Base-by-base conservation (phyloP, 2,113 vertebrate species). In the Scolopax mira region DNA sequence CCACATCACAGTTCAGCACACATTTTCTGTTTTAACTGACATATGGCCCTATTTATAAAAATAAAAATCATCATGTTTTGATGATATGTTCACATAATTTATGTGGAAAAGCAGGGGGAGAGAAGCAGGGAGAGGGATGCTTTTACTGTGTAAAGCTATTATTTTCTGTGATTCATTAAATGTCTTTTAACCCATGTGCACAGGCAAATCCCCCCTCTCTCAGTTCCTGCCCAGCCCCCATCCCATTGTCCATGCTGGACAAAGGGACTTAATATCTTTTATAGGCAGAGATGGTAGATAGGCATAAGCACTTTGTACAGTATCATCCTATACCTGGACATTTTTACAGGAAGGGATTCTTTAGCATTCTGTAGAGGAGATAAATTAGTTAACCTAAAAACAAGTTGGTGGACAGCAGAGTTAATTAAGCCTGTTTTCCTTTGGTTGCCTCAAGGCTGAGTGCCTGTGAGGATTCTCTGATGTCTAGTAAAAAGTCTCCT, bases 1-100 rank as follows among this genome's bases (percentile, higher is more conserved):
- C 95, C 97, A 97, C 97, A 97, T 97, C 96, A 95, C 86, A 97
- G 96, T 87, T 97, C 86, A 91, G 90, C 90, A 94, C 96, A 97
- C 90, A 96, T 97, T 97, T 96, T 97, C 93, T 95, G 81, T 90
- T 97, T 97, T 97, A 97, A 79, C 95, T 96, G 93, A 95, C 97
- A 97, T 97, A 97, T 97, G 97, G 97, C 96, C 96, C 74, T 69
- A 37, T 97, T 97, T 97, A 97, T 97, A 93, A 97, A 95, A 97
- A 97, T 97, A 97, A 97, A 97, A 96, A 97, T 97, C 97, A 95
- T 95, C 95, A 85, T 97, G 97, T 97, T 97, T 97, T 97, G 96
- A 97, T 97, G 97, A 97, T 97, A 95, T 94, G 93, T 97, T 97
- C 96, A 96, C 91, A 94, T 97, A 97, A 97, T 97, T 97, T 97